Evolutionary conservation across 2,113 vertebrate species (phyloP), one percentile per base, ranked within the genome.

Genomic region (Sceloporus undulatus): DNA sequence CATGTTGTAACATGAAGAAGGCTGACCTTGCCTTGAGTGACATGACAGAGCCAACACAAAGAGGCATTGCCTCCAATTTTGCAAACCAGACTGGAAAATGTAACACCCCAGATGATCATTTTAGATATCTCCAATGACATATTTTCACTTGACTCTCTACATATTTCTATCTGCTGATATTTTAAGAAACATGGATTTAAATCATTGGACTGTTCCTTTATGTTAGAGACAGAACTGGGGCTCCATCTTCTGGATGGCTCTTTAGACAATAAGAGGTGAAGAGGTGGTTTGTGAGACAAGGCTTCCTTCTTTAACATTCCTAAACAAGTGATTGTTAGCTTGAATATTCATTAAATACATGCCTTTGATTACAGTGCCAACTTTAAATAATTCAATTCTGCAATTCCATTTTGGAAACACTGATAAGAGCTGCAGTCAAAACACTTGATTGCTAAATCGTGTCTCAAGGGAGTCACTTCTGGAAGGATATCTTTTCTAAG

Each of bases 191-290:
- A 87, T 85, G 78, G 40, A 80, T 76, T 62, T 91, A 19, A 78
- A 65, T 75, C 82, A 84, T 73, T 62, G 88, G 85, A 65, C 25
- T 75, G n/a, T 88, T 77, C 16, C 0, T 52, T 92, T 56, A 76
- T 94, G 91, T 95, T 93, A 95, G 90, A 93, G 91, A 95, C 96
- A 96, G 95, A 96, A 95, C 93, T 92, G 95, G 93, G 95, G 95
- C 95, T 94, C 95, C 94, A 94, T 95, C 96, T 97, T 96, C 96
- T 97, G 96, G 95, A 94, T 93, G 86, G 93, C 90, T 94, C 91
- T 91, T 92, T 54, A 95, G 87, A 89, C 82, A 91, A 78, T 90
- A 87, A 91, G 86, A 82, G 93, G 89, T 89, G 91, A 23, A 25
- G 14, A 10, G 91, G 90, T 90, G 91, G 89, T 74, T 86, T 91